A percentile compares a stretch with the other conserved stretches of the same genome.
Conservation (phyloP, 2,888 invertebrate species). For the Thysanoteuthis rhombus region DNA sequence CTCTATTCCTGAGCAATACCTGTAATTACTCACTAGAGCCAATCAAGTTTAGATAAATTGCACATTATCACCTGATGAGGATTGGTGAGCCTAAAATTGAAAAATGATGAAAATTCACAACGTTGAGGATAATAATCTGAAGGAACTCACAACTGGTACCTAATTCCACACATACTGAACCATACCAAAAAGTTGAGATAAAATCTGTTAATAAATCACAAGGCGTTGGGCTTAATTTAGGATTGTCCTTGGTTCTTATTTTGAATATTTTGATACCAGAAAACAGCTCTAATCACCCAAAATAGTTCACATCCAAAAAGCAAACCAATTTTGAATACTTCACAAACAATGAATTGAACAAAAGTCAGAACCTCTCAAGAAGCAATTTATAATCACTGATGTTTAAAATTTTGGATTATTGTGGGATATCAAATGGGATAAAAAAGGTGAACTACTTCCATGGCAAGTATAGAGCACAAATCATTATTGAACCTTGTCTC, state of each 20-base stretch:
- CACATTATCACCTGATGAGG: not conserved
- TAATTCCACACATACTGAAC: not conserved
- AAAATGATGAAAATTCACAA: not conserved
- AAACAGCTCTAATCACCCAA: not conserved
- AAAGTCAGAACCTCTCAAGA: not conserved
- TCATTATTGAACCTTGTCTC: not conserved
- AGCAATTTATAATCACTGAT: too few relatives aligned
- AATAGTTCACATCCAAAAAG: not conserved
- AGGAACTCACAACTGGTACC: too few relatives aligned
- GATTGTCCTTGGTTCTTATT: not conserved
- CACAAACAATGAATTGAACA: not conserved
- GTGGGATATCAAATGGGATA: not conserved
- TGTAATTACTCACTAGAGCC: too few relatives aligned
- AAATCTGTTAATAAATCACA: not conserved
- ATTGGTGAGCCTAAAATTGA: not conserved
- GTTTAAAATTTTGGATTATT: not conserved
- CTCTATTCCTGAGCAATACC: not conserved
- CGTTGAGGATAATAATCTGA: too few relatives aligned
- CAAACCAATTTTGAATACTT: too few relatives aligned
- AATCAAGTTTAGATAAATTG: not conserved
- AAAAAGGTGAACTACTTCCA: not conserved
- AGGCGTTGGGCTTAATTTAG: not conserved
- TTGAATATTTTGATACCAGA: not conserved
- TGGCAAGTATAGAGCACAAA: not conserved
- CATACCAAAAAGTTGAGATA: not conserved